phyloP scores from a whole-genome alignment of 2,797 vertebrate species.

The Rhinophrynus dorsalis region DNA sequence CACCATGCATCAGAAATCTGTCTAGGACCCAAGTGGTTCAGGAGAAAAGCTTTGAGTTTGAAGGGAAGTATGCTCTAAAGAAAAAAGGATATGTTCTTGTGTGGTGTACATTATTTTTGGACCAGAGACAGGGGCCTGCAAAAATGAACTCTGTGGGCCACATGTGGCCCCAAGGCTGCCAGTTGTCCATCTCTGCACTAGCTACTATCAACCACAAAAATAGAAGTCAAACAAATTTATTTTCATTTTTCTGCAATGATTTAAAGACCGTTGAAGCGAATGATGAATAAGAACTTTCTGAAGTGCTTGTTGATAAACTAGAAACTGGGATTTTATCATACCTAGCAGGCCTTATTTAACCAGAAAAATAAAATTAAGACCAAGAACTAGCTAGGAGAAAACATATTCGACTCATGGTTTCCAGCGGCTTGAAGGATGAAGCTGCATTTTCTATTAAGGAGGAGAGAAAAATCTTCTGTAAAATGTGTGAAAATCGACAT shows the following conservation, averaged over 20 bases:
- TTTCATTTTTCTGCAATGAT: not conserved
- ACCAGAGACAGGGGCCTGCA: too few relatives aligned
- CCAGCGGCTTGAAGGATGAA: not conserved
- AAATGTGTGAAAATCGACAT: not conserved
- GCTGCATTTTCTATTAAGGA: not conserved
- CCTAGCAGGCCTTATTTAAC: not conserved
- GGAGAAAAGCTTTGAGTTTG: too few relatives aligned
- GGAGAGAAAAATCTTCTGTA: not conserved
- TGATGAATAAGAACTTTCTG: not conserved
- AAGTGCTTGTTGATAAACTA: not conserved
- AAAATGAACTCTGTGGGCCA: not conserved
- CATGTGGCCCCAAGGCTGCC: too few relatives aligned
- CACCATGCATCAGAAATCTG: too few relatives aligned
- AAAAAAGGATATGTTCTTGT: too few relatives aligned
- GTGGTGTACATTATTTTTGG: too few relatives aligned
- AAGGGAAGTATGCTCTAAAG: too few relatives aligned
- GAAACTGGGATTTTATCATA: too few relatives aligned
- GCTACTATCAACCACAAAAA: conserved; percentile 41
- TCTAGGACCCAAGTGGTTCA: too few relatives aligned
- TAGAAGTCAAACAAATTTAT: conserved; percentile 16
- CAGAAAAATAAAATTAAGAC: not conserved
- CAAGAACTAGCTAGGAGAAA: not conserved
- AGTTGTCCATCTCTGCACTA: conserved; percentile 15
- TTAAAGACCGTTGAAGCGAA: not conserved
- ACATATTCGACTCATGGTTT: not conserved